phyloP scores from a whole-genome alignment of 2,888 invertebrate species.

The Callinectes sapidus region DNA sequence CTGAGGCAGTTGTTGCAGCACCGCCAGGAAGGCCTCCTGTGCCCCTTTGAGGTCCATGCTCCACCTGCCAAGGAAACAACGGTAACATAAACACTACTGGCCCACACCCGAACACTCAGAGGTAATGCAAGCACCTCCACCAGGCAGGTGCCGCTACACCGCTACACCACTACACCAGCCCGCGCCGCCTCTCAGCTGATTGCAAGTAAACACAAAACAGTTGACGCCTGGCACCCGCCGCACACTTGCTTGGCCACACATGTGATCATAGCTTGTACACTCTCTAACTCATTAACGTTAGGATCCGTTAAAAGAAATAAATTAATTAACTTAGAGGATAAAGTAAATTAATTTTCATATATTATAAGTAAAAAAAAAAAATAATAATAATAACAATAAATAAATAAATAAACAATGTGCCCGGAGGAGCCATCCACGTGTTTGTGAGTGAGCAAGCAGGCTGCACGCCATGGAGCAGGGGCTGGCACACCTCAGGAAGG shows the following conservation, averaged over 20 bases:
- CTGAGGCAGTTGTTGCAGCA: conserved; percentile 72
- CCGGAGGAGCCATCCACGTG: not conserved
- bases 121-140: not conserved
- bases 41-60: conserved; percentile 72
- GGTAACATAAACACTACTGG: not conserved
- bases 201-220: not conserved
- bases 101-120: not conserved
- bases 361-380: too few relatives aligned
- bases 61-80: conserved; percentile 61
- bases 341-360: not conserved
- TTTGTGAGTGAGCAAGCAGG: not conserved
- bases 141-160: not conserved
- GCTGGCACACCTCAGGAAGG: not conserved
- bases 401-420: too few relatives aligned
- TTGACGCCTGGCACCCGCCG: not conserved
- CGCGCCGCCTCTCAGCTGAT: conserved; percentile 1
- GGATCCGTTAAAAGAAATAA: not conserved
- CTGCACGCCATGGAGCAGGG: not conserved
- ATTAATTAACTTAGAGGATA: not conserved
- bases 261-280: too few relatives aligned
- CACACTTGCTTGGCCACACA: not conserved
- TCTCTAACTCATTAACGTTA: too few relatives aligned
- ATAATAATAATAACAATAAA: too few relatives aligned
- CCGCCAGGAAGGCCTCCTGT: conserved; percentile 73
- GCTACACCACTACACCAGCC: not conserved